phyloP scores from a whole-genome alignment of 2,888 invertebrate species.

The Andricus curvator region DNA sequence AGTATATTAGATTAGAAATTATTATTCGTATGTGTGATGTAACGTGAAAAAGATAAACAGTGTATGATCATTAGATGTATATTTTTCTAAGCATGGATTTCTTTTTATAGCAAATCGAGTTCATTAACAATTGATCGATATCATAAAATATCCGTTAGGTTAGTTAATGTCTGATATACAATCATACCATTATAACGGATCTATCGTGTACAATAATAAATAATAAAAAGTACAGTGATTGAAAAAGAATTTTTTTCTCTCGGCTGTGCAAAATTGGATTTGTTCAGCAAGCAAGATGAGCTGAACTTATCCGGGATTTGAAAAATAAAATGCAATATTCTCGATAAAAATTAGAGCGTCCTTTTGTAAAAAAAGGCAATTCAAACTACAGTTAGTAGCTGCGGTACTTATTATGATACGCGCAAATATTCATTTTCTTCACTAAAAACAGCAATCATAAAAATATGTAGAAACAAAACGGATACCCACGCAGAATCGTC shows the following conservation, averaged over 20 bases:
- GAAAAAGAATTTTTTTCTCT: constrained; percentile 11
- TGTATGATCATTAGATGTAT: constrained; percentile 60
- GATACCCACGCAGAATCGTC: constrained; percentile 36
- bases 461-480: constrained; percentile 39
- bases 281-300: background rate
- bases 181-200: constrained; percentile 61
- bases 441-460: constrained; percentile 8
- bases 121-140: constrained; percentile 46
- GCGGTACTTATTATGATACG: background rate
- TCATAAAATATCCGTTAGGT: constrained; percentile 56
- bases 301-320: background rate
- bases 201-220: constrained; percentile 60
- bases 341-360: background rate
- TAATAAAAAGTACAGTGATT: constrained; percentile 55
- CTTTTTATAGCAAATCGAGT: constrained; percentile 56
- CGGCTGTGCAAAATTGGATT: background rate
- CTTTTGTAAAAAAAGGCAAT: constrained; percentile 13
- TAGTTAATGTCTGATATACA: constrained; percentile 65
- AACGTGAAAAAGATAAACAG: constrained; percentile 45
- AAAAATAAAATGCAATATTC: constrained; percentile 33
- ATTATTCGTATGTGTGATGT: constrained; percentile 41
- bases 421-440: background rate
- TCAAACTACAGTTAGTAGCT: constrained; percentile 11
- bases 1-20: background rate
- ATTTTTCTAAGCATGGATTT: constrained; percentile 68